Evolutionary conservation across 2,888 invertebrate species (phyloP).

Genomic region (Drosophila buzzatii): DNA sequence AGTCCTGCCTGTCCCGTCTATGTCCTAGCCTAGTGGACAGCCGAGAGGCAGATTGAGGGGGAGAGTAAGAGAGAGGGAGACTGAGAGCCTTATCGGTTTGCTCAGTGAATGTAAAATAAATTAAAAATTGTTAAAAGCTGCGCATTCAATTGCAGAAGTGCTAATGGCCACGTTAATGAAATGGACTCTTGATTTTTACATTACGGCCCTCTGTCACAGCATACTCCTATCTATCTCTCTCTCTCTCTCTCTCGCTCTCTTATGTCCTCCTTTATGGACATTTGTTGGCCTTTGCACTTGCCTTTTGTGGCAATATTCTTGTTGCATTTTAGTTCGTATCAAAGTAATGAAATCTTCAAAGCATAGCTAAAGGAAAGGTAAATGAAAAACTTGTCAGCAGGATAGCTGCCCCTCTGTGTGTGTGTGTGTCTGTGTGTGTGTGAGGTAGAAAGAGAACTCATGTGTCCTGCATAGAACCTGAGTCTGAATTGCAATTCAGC

Average conservation of each 20-base stretch:
- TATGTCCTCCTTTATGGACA: constrained; percentile 34
- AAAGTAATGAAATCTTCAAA: constrained; percentile 60
- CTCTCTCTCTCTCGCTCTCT: too few species aligned
- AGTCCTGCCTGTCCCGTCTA: neutral
- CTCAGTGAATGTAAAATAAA: constrained; percentile 76
- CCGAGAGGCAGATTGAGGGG: neutral
- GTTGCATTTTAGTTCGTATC: constrained; percentile 45
- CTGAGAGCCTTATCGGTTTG: constrained; percentile 63
- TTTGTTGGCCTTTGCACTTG: constrained; percentile 54
- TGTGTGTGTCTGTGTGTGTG: neutral
- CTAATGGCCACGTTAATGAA: constrained; percentile 77
- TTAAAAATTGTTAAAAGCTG: constrained; percentile 74
- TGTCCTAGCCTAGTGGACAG: neutral
- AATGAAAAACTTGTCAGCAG: constrained; percentile 16
- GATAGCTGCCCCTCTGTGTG: neutral
- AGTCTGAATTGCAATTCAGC: constrained; percentile 46
- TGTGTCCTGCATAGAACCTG: constrained; percentile 16
- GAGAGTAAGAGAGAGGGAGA: neutral
- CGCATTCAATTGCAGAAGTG: constrained; percentile 74
- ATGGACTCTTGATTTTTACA: constrained; percentile 50
- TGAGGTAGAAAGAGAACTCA: neutral
- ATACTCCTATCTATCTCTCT: neutral
- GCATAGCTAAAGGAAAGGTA: constrained; percentile 19
- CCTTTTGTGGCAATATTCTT: constrained; percentile 33
- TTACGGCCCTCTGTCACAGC: neutral